Percentiles rank a stretch among this genome's conserved stretches.
phyloP scores from a whole-genome alignment of 2,113 vertebrate genomes.

The Corapipo altera region DNA sequence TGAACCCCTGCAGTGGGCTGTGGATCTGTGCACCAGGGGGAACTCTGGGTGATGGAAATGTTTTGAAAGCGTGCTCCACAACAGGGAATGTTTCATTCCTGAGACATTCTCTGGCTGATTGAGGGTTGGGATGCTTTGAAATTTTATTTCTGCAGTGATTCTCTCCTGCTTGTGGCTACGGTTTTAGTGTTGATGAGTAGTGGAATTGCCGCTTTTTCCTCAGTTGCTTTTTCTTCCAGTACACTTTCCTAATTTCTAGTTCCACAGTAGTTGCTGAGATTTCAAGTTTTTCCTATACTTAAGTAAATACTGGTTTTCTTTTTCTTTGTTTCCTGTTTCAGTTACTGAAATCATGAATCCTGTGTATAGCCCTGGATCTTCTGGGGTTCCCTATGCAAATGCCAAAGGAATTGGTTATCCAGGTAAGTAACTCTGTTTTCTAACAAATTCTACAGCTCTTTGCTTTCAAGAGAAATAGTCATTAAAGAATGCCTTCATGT shows the following conservation, averaged over 20 bases:
- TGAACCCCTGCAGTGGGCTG: background rate
- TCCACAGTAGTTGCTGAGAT: background rate
- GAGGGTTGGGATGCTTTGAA: background rate
- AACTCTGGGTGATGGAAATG: background rate
- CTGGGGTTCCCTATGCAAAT: slow-evolving; percentile 97
- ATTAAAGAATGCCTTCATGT: background rate
- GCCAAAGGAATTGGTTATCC: slow-evolving; percentile 96
- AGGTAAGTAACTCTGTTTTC: slow-evolving; percentile 73
- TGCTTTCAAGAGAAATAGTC: background rate
- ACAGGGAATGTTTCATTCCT: background rate
- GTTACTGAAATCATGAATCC: slow-evolving; percentile 91
- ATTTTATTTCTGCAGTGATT: background rate
- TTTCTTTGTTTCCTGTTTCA: background rate
- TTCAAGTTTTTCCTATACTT: background rate
- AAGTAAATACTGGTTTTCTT: background rate
- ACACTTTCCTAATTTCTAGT: background rate
- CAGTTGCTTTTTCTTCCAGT: background rate
- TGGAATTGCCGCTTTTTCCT: background rate
- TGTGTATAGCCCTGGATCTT: slow-evolving; percentile 94
- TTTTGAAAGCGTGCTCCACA: background rate
- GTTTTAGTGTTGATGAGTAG: background rate
- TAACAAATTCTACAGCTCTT: background rate
- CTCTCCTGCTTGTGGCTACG: background rate
- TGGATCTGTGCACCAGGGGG: accelerated
- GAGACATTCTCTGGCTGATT: background rate